phyloP scores from a whole-genome alignment of 2,888 invertebrate genomes.

The Parochlus steinenii region DNA sequence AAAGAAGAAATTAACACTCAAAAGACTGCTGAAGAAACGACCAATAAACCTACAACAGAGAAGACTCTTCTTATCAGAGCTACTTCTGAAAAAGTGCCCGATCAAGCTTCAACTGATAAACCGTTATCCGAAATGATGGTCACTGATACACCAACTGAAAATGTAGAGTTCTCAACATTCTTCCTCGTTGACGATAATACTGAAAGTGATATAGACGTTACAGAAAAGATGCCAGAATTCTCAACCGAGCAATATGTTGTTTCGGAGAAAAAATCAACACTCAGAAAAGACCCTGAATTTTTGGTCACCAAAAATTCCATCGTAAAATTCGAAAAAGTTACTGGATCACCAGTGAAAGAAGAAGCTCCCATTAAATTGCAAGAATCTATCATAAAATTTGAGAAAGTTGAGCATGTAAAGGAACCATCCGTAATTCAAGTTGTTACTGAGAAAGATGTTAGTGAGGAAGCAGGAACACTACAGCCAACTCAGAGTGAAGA shows the following conservation, averaged over 20 bases:
- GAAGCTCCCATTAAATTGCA: no score
- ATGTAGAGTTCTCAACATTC: conserved; percentile 8
- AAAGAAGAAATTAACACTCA: conserved; percentile 1
- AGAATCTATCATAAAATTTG: no score
- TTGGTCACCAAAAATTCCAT: no score
- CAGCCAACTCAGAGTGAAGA: no score
- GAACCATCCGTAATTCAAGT: no score
- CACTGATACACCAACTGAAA: conserved; percentile 3
- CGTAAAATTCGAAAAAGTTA: no score
- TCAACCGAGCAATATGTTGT: conserved; percentile 11
- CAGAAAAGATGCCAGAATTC: conserved; percentile 2
- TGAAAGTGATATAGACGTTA: conserved; percentile 1
- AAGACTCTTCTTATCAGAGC: neutral
- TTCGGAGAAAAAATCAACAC: conserved; percentile 6
- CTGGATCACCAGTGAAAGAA: no score
- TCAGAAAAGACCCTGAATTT: no score
- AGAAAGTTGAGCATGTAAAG: no score
- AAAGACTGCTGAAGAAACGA: neutral
- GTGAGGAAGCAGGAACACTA: conserved; percentile 6
- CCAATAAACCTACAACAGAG: neutral
- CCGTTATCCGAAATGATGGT: neutral
- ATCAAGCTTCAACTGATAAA: neutral
- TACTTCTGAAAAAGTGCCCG: no score
- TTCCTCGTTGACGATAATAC: conserved; percentile 5
- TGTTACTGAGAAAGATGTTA: no score